phyloP scores from a whole-genome alignment of 2,797 vertebrate genomes.

The Platalea minor region DNA sequence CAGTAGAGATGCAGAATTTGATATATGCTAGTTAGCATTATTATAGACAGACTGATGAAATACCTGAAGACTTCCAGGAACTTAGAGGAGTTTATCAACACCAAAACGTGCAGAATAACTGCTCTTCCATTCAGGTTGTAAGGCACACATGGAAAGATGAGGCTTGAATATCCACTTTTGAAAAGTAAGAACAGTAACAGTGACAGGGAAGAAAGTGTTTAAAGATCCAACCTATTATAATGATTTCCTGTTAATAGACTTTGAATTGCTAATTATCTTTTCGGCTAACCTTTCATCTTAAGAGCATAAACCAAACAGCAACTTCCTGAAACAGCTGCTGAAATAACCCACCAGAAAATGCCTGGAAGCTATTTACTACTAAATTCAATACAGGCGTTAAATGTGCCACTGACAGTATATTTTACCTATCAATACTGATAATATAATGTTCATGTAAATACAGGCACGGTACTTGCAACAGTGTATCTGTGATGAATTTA shows the following conservation, averaged over 20 bases:
- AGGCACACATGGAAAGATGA: not conserved
- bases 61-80: not conserved
- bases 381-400: not conserved
- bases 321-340: not conserved
- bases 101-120: not conserved
- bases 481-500: not conserved
- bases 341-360: not conserved
- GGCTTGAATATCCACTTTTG: not conserved
- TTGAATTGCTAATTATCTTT: not conserved
- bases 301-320: not conserved
- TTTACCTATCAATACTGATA: not conserved
- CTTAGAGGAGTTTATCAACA: not conserved
- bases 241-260: not conserved
- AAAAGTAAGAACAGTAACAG: not conserved
- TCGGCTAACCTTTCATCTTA: not conserved
- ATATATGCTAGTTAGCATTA: not conserved
- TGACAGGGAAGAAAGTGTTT: not conserved
- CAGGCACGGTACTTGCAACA: not conserved
- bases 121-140: not conserved
- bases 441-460: not conserved
- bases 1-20: not conserved
- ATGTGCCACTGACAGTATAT: not conserved
- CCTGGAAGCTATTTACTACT: not conserved
- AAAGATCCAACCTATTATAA: not conserved
- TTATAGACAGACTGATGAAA: not conserved